Evolutionary conservation across 92 coral and sea anemone species (phyloP), one percentile per base, ranked within the genome.

Genomic region (Bergia puertoricense): DNA sequence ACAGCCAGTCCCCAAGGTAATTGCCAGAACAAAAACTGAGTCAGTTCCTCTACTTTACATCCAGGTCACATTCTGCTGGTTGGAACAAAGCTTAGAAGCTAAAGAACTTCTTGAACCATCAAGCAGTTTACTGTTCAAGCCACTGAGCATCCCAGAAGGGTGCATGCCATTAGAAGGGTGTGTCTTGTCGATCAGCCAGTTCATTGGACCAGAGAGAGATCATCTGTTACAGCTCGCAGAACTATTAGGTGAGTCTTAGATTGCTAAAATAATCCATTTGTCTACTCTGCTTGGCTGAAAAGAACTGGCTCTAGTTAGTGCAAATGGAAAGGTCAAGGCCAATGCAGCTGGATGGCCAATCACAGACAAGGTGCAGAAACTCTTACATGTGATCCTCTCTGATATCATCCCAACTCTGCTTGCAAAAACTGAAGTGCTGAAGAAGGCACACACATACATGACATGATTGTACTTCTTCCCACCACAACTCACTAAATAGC

Each of bases 41-140:
- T 62, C 5, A 62, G 69, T 62, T 22, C 6, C 69, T 18, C 3
- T 18, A 2, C 6, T 30, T 54, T 68, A 30, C 79, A 66, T 85
- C 76, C 76, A 97, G 99, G 98, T 92, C 8, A 93, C 99, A 77
- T 95, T 94, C 88, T 97, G 98, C 79, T 97, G 98, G 98, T 89
- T 97, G 86, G 98, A 97, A 77, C 96, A 96, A 81, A 92, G 98
- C 74, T 30, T 97, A 43, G 93, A 95, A 86, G 90, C 91, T 57
- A 93, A 90, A 20, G 80, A 87, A 81, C 89, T 97, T 11, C 85
- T 95, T 20, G 90, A 92, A 8, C 97, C 92, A 38, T 82, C 88
- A 30, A 85, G 85, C 50, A 90, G 91, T 88, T 97, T 95, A 66
- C 94, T 97, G 23, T 97, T 95, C 85, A 91, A 90, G 74, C 98